Base-by-base conservation (phyloP, 2,888 invertebrate genomes). In the Lamellibrachia columna region DNA sequence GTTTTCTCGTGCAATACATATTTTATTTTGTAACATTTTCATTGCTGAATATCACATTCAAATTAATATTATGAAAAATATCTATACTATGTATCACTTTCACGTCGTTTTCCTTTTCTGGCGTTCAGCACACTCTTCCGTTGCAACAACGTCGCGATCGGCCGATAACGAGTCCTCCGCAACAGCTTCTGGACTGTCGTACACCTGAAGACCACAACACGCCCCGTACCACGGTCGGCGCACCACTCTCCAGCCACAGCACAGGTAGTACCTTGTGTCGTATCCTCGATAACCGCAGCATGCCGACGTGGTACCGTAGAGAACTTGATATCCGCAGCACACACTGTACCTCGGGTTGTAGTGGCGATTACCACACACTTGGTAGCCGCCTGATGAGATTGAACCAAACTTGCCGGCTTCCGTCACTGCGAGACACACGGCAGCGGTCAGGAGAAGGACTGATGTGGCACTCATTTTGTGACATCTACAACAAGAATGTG, bases 231-330 rank as follows among this genome's bases (percentile, higher is more conserved):
- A 75, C 75, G 75, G 75, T n/a, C 75, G 15, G 22, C 75, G 75
- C 75, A 75, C 75, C 75, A 75, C 75, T 75, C 75, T 75, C 75
- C 75, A 75, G 75, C 75, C 75, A 15, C 75, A 75, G 75, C 75
- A 75, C 75, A 75, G 75, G 3, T 75, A 22, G 75, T 75, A 22
- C 22, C 15, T 75, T n/a, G 22, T 22, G 75, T 22, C 22, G 22
- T 75, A 75, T 1, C 75, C 75, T 11, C 22, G 75, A 22, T 75
- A 75, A 75, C 75, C 75, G 75, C 75, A 75, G 75, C 75, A 75
- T 75, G 75, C 75, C 0, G 15, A 6, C 75, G 75, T 75, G 22
- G 22, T 75, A 22, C 75, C 4, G 75, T 75, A 3, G 75, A 75
- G 6, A n/a, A 75, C 15, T 75, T 75, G 11, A n/a, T 6, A 3